phyloP scores from a whole-genome alignment of 2,113 vertebrate genomes.

The Myrmecophaga tridactyla region DNA sequence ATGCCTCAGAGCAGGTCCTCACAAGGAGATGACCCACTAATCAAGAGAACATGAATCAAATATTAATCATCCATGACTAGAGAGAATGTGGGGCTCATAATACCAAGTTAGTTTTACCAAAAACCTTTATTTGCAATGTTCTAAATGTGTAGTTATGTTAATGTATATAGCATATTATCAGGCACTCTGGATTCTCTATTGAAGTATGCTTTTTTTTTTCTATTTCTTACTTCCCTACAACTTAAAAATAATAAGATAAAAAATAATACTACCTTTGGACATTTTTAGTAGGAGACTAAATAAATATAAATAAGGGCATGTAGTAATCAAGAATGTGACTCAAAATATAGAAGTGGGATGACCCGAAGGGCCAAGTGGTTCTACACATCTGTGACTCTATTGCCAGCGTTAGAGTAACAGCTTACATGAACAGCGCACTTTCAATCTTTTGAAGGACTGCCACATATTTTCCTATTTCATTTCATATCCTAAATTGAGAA shows the following conservation, averaged over 20 bases:
- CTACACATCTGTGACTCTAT: conserved; percentile 36
- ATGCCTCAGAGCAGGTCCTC: background rate
- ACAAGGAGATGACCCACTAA: background rate
- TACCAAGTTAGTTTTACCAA: background rate
- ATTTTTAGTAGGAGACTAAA: conserved; percentile 31
- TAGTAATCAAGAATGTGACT: conserved; percentile 65
- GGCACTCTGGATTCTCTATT: background rate
- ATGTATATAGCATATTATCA: background rate
- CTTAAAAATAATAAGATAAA: conserved; percentile 14
- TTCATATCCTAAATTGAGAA: background rate
- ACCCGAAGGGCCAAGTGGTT: background rate
- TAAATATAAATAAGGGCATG: background rate
- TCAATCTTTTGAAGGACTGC: conserved; percentile 63
- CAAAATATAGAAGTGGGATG: conserved; percentile 44
- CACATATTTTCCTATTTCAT: conserved; percentile 61
- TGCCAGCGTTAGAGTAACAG: conserved; percentile 47
- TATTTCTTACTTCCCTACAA: conserved; percentile 7
- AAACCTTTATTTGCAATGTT: background rate
- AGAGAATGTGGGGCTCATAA: background rate
- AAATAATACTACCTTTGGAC: conserved; percentile 29
- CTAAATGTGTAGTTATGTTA: background rate
- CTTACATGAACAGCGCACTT: conserved; percentile 56
- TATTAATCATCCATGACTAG: background rate
- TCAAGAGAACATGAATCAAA: background rate
- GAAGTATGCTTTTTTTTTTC: background rate